A percentile compares a stretch with the other conserved stretches of the same genome.
Evolutionary conservation across 2,113 vertebrate genomes (phyloP).

Genomic region (Verasper variegatus): DNA sequence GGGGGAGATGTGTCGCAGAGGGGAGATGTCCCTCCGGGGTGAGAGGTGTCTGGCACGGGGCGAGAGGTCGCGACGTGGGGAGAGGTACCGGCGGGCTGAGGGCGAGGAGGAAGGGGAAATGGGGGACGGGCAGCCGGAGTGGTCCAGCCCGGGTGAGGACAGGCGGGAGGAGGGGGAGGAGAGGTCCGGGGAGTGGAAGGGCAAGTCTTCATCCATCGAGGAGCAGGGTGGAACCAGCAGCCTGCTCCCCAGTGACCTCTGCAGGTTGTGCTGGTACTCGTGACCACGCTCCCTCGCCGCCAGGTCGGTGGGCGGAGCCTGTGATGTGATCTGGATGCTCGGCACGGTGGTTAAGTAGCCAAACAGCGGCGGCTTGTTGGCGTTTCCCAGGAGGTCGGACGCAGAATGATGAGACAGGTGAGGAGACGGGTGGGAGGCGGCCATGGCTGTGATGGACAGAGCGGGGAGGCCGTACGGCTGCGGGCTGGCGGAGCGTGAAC

Average conservation of each 20-base stretch:
- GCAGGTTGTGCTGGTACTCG: constrained; percentile 89
- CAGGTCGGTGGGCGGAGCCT: constrained; percentile 84
- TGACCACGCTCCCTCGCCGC: constrained; percentile 83
- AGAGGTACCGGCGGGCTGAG: constrained; percentile 88
- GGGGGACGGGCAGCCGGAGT: constrained; percentile 86
- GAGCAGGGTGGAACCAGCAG: constrained; percentile 83
- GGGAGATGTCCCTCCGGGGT: constrained; percentile 80
- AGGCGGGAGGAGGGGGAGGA: constrained; percentile 84
- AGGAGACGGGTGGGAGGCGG: constrained; percentile 73
- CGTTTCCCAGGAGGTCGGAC: constrained; percentile 78
- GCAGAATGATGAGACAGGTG: constrained; percentile 72
- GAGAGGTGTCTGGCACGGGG: constrained; percentile 79
- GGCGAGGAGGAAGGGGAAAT: constrained; percentile 89
- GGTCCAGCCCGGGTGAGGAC: constrained; percentile 91
- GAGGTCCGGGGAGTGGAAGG: constrained; percentile 85
- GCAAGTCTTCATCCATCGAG: constrained; percentile 89
- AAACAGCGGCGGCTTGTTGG: constrained; percentile 88
- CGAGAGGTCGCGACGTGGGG: constrained; percentile 91
- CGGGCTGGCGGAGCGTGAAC: constrained; percentile 96
- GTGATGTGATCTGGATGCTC: constrained; percentile 94
- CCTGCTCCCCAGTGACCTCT: constrained; percentile 83
- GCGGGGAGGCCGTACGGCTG: constrained; percentile 90
- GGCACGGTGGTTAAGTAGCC: constrained; percentile 94
- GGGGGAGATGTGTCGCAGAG: constrained; percentile 83
- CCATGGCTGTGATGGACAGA: constrained; percentile 84